Evolutionary conservation across 2,797 vertebrate species (phyloP).

Genomic region (Microchirus variegatus): DNA sequence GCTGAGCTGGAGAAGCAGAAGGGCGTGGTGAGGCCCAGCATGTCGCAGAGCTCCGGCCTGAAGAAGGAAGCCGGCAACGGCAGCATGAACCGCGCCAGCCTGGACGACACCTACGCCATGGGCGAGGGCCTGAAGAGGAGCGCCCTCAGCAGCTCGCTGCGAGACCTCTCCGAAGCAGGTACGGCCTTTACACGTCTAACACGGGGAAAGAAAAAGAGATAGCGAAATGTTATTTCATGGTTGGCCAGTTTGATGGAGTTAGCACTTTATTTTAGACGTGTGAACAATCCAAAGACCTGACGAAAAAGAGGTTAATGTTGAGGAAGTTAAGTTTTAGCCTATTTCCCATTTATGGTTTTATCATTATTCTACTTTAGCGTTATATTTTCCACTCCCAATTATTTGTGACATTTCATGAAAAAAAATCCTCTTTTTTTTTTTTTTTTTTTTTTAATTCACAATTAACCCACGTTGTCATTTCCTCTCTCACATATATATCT

Average conservation of each 20-base stretch:
- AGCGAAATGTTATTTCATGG: conserved; percentile 72
- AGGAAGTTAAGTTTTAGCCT: background rate
- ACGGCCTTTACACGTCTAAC: conserved; percentile 49
- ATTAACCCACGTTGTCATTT: conserved; percentile 38
- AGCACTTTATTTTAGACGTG: too few species aligned
- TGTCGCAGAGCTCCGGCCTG: conserved; percentile 95
- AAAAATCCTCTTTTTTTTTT: conserved; percentile 3
- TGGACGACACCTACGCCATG: conserved; percentile 95
- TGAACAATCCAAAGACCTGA: too few species aligned
- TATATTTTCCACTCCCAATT: conserved; percentile 35
- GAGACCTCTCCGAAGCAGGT: conserved; percentile 98
- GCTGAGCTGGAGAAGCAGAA: conserved; percentile 99
- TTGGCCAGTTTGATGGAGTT: conserved; percentile 50
- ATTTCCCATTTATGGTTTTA: conserved; percentile 37
- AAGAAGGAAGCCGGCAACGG: conserved; percentile 93
- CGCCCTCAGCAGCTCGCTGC: conserved; percentile 95
- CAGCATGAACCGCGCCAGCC: conserved; percentile 89
- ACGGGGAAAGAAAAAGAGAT: conserved; percentile 57
- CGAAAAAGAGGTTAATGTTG: conserved; percentile 6
- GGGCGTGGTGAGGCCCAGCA: conserved; percentile 92
- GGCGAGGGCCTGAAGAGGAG: conserved; percentile 96
- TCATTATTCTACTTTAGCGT: conserved; percentile 20
- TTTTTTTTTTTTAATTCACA: conserved; percentile 30
- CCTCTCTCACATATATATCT: conserved; percentile 51
- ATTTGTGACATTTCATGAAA: conserved; percentile 49